Base-by-base conservation (phyloP, 1,140 invertebrate genomes). In the Diplogasteroides magnus region DNA sequence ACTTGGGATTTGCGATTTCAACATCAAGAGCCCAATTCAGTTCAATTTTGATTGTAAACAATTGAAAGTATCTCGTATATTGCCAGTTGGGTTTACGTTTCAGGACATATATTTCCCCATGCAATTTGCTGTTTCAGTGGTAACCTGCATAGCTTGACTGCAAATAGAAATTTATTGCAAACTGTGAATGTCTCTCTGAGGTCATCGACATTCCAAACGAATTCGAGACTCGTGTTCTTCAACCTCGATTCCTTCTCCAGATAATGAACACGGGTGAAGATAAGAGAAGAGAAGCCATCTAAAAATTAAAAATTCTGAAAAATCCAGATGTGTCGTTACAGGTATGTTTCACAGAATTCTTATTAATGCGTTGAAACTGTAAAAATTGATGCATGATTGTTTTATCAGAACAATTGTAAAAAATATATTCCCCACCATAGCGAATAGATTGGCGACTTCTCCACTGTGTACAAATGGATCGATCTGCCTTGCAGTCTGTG, bases 211-310 rank as follows among this genome's bases (percentile, higher is more conserved):
- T 89, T 85, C 93, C 93, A 97, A 1, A 95, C 80, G 85, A 92
- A 90, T 83, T 97, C 93, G 84, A 91, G 87, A 0, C 85, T 88
- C 83, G 89, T 89, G 0, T 86, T 83, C 0, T 69, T 71, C 6
- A 89, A 78, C 61, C 93, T 85, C 0, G 85, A 72, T 0, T 63
- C 77, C 81, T 92, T 93, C 80, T 97, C 94, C 74, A 90, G 87
- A 83, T 90, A 91, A 84, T 97, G 93, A 15, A 95, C 87, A 58
- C 94, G 87, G 0, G 90, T 92, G 71, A 96, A 88, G 74, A 95
- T 91, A 37, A 94, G 83, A 0, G 91, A 93, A 83, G 94, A 89
- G 86, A 86, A 90, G 25, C 86, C 83, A 87, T 84, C 83, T 85
- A 76, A 59, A 75, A 48, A 11, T 48, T 11, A 11, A 11, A 48